These are phyloP conservation scores for Eurystomus gularis DNA, from an alignment of 2,113 vertebrate genomes.

Conservation along the genomic window DNA sequence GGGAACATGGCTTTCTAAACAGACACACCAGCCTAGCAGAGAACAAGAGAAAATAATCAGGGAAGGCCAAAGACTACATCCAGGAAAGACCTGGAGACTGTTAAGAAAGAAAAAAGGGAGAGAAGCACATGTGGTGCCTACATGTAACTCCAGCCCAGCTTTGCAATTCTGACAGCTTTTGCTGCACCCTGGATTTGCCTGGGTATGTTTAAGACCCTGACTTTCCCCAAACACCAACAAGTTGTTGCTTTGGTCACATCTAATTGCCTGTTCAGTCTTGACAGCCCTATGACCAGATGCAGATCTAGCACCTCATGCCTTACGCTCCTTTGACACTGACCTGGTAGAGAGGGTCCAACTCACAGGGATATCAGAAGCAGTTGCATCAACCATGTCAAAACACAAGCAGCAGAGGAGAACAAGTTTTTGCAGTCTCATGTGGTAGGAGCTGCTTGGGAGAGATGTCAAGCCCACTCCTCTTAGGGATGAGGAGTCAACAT, in stretches of 20 bases:
- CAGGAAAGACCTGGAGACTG: not conserved
- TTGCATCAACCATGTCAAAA: not conserved
- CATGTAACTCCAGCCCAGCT: not conserved
- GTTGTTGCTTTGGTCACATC: not conserved
- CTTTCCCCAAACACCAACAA: not conserved
- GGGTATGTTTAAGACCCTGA: not conserved
- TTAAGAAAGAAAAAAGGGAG: not conserved
- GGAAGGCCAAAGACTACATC: not conserved
- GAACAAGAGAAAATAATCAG: not conserved
- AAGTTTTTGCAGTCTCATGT: not conserved
- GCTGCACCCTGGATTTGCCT: not conserved
- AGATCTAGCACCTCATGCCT: not conserved
- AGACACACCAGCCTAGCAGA: not conserved
- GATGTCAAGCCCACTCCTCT: not conserved
- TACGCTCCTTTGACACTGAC: accelerated
- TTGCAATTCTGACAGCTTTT: not conserved
- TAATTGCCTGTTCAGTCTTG: not conserved
- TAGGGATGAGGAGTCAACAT: too few species aligned
- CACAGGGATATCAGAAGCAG: not conserved
- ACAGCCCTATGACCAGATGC: not conserved
- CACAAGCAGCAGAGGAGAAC: not conserved
- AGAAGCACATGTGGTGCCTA: accelerated
- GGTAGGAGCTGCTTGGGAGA: not conserved
- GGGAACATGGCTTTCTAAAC: not conserved
- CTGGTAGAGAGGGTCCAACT: not conserved